These are phyloP conservation scores for Neocrepidodera transversa DNA, from an alignment of 2,888 invertebrate genomes.

Conservation along the genomic window DNA sequence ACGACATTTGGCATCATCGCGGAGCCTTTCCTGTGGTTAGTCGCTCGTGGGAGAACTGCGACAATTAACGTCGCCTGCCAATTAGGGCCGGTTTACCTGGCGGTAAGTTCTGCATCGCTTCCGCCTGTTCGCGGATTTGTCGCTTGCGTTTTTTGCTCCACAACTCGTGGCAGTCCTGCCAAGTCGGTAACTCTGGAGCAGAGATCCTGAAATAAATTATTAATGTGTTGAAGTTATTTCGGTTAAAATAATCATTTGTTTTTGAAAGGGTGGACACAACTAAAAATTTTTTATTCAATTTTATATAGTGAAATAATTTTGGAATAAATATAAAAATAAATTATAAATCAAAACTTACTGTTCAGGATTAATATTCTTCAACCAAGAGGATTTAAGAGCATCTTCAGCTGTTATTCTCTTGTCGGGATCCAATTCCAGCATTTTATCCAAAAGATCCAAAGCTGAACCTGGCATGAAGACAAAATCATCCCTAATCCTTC, in stretches of 20 bases:
- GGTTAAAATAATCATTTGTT: too few species aligned
- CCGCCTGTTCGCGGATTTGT: conserved; percentile 80
- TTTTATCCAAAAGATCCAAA: conserved; percentile 89
- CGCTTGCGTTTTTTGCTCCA: conserved; percentile 97
- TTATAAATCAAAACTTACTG: conserved; percentile 70
- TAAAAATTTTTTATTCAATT: too few species aligned
- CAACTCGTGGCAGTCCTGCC: conserved; percentile 99
- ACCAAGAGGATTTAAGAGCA: conserved; percentile 91
- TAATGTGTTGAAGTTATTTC: background rate
- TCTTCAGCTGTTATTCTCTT: conserved; percentile 93
- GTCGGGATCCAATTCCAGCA: conserved; percentile 96
- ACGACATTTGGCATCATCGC: conserved; percentile 67
- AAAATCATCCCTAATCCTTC: conserved; percentile 92
- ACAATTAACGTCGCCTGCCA: conserved; percentile 36
- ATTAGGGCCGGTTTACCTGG: conserved; percentile 57
- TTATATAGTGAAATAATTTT: too few species aligned
- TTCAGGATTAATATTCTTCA: conserved; percentile 88
- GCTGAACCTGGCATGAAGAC: conserved; percentile 89
- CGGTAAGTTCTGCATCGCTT: conserved; percentile 61
- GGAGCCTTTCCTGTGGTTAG: conserved; percentile 63
- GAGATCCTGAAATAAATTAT: conserved; percentile 71
- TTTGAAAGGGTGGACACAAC: too few species aligned
- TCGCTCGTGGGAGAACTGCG: conserved; percentile 51
- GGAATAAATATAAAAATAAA: too few species aligned
- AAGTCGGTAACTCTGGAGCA: conserved; percentile 85